Evolutionary conservation across 2,113 vertebrate species (phyloP).

Genomic region (Micromys minutus): DNA sequence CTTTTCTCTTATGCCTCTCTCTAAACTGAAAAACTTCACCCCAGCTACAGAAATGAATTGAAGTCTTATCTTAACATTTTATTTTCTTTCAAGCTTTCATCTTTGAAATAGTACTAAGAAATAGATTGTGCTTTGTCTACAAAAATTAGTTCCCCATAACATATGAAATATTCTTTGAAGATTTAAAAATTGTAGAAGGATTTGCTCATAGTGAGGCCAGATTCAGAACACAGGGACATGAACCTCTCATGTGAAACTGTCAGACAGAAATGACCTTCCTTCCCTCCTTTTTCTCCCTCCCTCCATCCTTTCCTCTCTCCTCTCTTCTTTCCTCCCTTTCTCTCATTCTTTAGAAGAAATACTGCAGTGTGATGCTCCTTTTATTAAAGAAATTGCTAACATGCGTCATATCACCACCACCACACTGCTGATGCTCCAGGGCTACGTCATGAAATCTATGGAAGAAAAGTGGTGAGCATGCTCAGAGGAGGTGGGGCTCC

Average conservation of each 20-base stretch:
- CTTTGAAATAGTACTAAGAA: neutral
- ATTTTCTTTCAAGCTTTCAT: neutral
- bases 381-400: constrained; percentile 69
- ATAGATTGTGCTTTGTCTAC: neutral
- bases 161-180: neutral
- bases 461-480: constrained; percentile 80
- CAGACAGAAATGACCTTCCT: neutral
- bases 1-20: neutral
- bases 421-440: constrained; percentile 74
- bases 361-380: constrained; percentile 74
- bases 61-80: neutral
- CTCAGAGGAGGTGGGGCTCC: neutral
- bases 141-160: neutral
- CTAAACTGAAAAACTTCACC: constrained; percentile 17
- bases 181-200: neutral
- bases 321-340: neutral
- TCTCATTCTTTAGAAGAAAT: constrained; percentile 75
- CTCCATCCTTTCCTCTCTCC: neutral
- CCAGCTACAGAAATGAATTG: constrained; percentile 18
- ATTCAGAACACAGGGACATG: neutral
- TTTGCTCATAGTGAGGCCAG: neutral
- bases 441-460: constrained; percentile 72
- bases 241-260: neutral
- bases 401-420: neutral
- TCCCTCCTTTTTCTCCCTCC: neutral